Conservation (phyloP, 1,140 invertebrate species). For the Zophobas atratus region DNA sequence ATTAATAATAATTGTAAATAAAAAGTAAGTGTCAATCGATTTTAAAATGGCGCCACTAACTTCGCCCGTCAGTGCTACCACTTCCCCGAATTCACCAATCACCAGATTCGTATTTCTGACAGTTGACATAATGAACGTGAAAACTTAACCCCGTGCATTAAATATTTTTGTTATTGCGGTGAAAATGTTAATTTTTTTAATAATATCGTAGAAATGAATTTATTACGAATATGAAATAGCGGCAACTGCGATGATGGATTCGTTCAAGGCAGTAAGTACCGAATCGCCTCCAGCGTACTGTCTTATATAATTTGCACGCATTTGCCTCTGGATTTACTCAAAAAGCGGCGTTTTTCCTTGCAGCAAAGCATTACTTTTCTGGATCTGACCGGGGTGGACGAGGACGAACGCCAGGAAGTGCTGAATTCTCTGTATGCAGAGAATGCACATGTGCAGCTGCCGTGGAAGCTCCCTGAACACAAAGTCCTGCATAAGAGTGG, state of each 20-base stretch:
- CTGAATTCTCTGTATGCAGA: slow-evolving; percentile 56
- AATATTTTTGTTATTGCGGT: slow-evolving; percentile 46
- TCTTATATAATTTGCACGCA: slow-evolving; percentile 26
- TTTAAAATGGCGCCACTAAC: neutral
- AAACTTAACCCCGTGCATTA: slow-evolving; percentile 55
- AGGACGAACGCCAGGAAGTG: slow-evolving; percentile 60
- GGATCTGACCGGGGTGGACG: slow-evolving; percentile 64
- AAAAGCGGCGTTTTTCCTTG: slow-evolving; percentile 35
- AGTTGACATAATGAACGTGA: slow-evolving; percentile 54
- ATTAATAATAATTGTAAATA: slow-evolving; percentile 13
- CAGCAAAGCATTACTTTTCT: slow-evolving; percentile 60
- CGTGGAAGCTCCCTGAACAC: slow-evolving; percentile 59
- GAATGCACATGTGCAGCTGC: slow-evolving; percentile 59
- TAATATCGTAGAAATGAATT: slow-evolving; percentile 48
- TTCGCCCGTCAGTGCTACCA: neutral
- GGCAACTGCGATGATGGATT: slow-evolving; percentile 47
- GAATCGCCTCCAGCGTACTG: neutral
- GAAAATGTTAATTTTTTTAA: slow-evolving; percentile 49
- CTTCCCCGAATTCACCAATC: neutral
- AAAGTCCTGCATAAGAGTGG: slow-evolving; percentile 25
- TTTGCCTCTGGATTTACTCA: neutral
- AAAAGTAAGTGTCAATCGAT: neutral
- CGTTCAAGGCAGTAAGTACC: slow-evolving; percentile 51
- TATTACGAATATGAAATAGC: slow-evolving; percentile 40
- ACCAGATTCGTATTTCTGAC: slow-evolving; percentile 41